Evolutionary conservation across 2,888 invertebrate genomes (phyloP).

Genomic region (Altica lythri): DNA sequence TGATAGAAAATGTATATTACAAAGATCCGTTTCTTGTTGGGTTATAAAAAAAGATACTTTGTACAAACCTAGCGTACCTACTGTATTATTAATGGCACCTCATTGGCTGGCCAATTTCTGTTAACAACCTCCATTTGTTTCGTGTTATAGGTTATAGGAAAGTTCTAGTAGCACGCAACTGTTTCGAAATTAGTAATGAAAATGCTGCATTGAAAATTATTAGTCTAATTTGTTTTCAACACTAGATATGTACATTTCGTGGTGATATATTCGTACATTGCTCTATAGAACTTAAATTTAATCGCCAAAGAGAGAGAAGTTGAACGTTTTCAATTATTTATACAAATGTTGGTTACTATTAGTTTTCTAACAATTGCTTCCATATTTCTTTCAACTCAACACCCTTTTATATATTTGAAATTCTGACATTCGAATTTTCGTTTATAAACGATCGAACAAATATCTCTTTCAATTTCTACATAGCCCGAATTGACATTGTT

Average conservation of each 20-base stretch:
- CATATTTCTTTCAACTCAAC: no score
- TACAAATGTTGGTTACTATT: no score
- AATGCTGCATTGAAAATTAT: slow-evolving; percentile 27
- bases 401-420: no score
- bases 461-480: no score
- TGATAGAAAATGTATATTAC: no score
- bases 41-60: slow-evolving; percentile 6
- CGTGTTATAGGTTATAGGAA: slow-evolving; percentile 25
- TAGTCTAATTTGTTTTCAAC: slow-evolving; percentile 24
- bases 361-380: no score
- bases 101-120: slow-evolving; percentile 28
- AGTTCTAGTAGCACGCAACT: slow-evolving; percentile 24
- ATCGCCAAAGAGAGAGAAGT: no score
- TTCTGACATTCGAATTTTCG: no score
- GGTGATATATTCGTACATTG: slow-evolving; percentile 22
- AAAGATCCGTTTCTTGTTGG: no score
- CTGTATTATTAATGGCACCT: slow-evolving; percentile 17
- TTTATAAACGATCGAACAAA: no score
- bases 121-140: slow-evolving; percentile 29
- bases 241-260: slow-evolving; percentile 16
- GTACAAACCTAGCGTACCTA: slow-evolving; percentile 6
- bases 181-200: slow-evolving; percentile 25
- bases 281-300: no score
- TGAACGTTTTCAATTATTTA: no score
- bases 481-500: not conserved